Evolutionary conservation across 2,797 vertebrate genomes (phyloP).

Genomic region (Sparidentex hasta): DNA sequence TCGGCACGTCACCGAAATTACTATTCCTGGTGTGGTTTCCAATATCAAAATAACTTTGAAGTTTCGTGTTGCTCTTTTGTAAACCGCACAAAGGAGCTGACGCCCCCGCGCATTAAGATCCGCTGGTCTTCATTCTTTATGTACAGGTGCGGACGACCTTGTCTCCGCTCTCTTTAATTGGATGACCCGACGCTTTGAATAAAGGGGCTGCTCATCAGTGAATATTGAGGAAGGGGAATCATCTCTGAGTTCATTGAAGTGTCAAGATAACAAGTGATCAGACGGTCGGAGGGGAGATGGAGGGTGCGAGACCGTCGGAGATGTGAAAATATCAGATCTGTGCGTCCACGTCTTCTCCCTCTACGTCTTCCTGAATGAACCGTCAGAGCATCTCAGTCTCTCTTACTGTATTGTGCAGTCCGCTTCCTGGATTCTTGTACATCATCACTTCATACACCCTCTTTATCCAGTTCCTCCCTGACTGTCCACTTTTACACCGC

Average conservation of each 20-base stretch:
- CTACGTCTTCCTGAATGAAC: slow-evolving; percentile 24
- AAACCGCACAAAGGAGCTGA: slow-evolving; percentile 75
- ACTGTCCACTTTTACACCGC: slow-evolving; percentile 40
- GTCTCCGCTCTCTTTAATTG: slow-evolving; percentile 75
- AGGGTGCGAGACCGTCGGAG: slow-evolving; percentile 45
- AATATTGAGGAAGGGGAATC: slow-evolving; percentile 53
- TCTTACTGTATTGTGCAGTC: slow-evolving; percentile 6
- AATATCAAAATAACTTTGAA: slow-evolving; percentile 85
- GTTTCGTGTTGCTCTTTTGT: slow-evolving; percentile 80
- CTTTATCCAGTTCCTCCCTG: background rate
- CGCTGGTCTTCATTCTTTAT: slow-evolving; percentile 69
- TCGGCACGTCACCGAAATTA: slow-evolving; percentile 72
- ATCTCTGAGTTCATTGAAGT: slow-evolving; percentile 71
- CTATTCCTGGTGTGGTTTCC: slow-evolving; percentile 75
- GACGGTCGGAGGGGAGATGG: slow-evolving; percentile 49
- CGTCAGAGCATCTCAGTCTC: background rate
- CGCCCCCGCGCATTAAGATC: slow-evolving; percentile 60
- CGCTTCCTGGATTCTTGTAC: slow-evolving; percentile 15
- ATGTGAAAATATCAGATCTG: slow-evolving; percentile 17
- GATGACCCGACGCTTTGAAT: slow-evolving; percentile 76
- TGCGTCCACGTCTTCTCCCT: slow-evolving; percentile 7
- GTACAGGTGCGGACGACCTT: slow-evolving; percentile 78
- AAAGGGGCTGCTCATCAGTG: slow-evolving; percentile 63
- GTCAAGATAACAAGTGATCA: slow-evolving; percentile 76
- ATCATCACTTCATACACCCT: slow-evolving; percentile 22